Percentiles rank a stretch among this genome's conserved stretches.
Conservation (phyloP, 2,113 vertebrate genomes). For the Oreochromis spilurus region DNA sequence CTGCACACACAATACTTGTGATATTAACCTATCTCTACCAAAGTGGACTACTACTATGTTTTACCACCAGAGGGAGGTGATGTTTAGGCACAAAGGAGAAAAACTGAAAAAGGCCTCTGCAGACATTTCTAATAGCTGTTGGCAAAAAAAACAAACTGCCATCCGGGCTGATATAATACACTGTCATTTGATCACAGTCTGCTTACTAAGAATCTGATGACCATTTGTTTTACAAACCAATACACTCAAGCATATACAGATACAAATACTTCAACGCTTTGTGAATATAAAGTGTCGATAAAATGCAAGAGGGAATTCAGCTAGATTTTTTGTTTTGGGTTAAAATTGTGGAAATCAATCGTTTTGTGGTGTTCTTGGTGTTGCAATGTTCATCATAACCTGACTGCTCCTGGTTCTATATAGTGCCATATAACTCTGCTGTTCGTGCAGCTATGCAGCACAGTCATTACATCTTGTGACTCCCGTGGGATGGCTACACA, state of each 20-base stretch:
- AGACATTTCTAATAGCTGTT: constrained; percentile 50
- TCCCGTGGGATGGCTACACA: not conserved
- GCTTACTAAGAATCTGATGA: not conserved
- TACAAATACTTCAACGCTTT: not conserved
- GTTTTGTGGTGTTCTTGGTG: not conserved
- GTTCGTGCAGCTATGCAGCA: not conserved
- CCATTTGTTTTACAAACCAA: not conserved
- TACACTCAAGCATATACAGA: not conserved
- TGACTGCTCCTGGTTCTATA: not conserved
- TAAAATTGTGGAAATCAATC: not conserved
- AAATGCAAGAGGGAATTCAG: not conserved
- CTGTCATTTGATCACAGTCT: not conserved
- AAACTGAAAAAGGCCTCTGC: constrained; percentile 10
- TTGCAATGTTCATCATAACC: not conserved
- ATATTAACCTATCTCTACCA: not conserved
- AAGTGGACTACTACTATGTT: not conserved
- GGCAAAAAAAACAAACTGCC: constrained; percentile 4
- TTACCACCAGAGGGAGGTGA: constrained; percentile 57
- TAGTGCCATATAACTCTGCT: not conserved
- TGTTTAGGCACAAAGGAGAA: constrained; percentile 20
- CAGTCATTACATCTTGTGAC: not conserved
- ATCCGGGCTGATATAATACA: not conserved
- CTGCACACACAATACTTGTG: not conserved
- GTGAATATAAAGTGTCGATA: not conserved
- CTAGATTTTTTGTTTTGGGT: not conserved